Conservation (phyloP, 2,113 vertebrate genomes). For the western clawed frog (Xenopus tropicalis) region UCB_Xtro_10.0 CM004443.2:189568001-189568500, state of each 20-base stretch:
- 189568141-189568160: neutral
- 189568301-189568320: conserved; percentile 27
- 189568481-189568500: no score
- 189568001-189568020: no score
- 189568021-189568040: no score
- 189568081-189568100: no score
- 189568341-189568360: conserved; percentile 12
- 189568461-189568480: no score
- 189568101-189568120: no score
- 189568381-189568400: neutral
- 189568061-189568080: no score
- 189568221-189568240: neutral
- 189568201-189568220: conserved; percentile 24
- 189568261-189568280: conserved; percentile 19
- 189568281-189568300: conserved; percentile 21
- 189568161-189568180: conserved; percentile 9
- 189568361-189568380: conserved; percentile 19
- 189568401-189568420: conserved; percentile 8
- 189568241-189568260: neutral
- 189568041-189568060: no score
- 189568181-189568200: conserved; percentile 11
- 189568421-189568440: conserved; percentile 35
- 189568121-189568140: no score
- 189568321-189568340: conserved; percentile 24
- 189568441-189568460: no score